These are phyloP conservation scores for Zaprionus vittiger DNA, from an alignment of 1,140 invertebrate species.

Conservation along the genomic window DNA sequence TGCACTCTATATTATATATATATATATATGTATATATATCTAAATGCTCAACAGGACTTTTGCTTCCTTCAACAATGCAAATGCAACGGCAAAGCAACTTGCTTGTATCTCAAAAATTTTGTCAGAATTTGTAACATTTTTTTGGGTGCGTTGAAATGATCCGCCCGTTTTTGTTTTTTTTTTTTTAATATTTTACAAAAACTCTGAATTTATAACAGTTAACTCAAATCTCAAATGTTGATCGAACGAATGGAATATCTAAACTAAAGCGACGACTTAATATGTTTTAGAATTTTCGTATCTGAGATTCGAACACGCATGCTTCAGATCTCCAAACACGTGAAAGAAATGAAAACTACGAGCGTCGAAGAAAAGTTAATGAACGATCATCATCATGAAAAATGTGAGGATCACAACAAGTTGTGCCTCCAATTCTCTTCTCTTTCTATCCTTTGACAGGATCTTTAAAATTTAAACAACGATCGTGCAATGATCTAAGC, in stretches of 20 bases:
- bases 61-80: constrained; percentile 55
- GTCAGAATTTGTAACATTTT: constrained; percentile 67
- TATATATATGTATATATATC: not conserved
- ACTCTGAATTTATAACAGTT: constrained; percentile 39
- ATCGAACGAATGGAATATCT: constrained; percentile 20
- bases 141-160: constrained; percentile 32
- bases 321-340: not conserved
- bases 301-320: not conserved
- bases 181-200: constrained; percentile 27
- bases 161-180: constrained; percentile 18
- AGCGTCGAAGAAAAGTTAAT: not conserved
- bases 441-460: not conserved
- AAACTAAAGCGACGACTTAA: not conserved
- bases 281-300: not conserved
- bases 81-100: constrained; percentile 67
- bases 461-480: not conserved
- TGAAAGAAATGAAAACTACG: not conserved
- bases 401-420: too few relatives aligned
- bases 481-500: not conserved
- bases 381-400: too few relatives aligned
- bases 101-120: constrained; percentile 62
- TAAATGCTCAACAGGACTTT: constrained; percentile 14
- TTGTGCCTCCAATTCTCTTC: too few relatives aligned
- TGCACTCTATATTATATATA: not conserved
- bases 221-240: constrained; percentile 36